Evolutionary conservation across 2,797 vertebrate species (phyloP), one percentile per base, ranked within the genome.

Genomic region (Mycteria americana): DNA sequence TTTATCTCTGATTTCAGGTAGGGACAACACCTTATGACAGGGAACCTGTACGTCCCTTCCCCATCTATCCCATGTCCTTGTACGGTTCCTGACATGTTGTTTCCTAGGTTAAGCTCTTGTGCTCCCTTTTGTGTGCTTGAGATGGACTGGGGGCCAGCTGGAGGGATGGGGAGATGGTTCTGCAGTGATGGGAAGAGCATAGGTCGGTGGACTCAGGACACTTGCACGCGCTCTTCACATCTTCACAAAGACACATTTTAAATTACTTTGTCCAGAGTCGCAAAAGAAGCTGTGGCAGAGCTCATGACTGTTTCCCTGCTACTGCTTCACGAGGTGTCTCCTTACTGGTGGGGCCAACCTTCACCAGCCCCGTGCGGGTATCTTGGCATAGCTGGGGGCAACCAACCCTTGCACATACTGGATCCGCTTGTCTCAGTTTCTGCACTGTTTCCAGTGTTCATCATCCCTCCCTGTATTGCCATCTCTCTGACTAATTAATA

Each of bases 401-500:
- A 31, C 19, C 23, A 65, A 13, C 3, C 35, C 56, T 78, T 2
- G 0, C 35, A n/a, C 2, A 0, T 54, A 41, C 39, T 8, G 54
- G 27, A 73, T n/a, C 28, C 3, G 1, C 22, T 69, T 56, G 21
- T 43, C 77, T 88, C 59, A 28, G 43, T 79, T 56, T 87, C 74
- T 74, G 51, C 62, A 6, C 35, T 39, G 33, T 46, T 84, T 56
- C 69, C 39, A 54, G 23, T 45, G 51, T 56, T 85, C 82, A 68
- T 72, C 80, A 46, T 92, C 54, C 59, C 19, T 59, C 68, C 39
- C 72, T 18, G 8, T 48, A 56, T 63, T 82, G 62, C 93, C 57
- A 30, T 80, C 50, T 88, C 81, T 46, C 64, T 41, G 53, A 62
- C 80, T 96, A 95, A 95, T 96, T 94, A 96, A 80, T 92, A 94